Conservation (phyloP, 2,797 vertebrate species). For the Protonibea diacanthus region DNA sequence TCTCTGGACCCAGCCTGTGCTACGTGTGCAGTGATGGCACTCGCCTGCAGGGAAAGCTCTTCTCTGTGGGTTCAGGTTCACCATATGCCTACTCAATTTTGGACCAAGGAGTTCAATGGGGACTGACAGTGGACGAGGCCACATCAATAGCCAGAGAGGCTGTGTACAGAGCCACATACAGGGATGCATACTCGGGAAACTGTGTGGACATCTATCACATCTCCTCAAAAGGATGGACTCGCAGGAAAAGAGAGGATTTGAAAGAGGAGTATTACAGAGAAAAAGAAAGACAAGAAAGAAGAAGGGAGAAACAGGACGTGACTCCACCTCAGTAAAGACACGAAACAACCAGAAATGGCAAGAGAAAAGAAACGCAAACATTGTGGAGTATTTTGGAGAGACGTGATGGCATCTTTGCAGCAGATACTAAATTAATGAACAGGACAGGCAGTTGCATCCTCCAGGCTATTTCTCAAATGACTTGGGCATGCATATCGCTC, state of each 20-base stretch:
- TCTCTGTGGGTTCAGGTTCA: slow-evolving; percentile 91
- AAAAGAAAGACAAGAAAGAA: slow-evolving; percentile 44
- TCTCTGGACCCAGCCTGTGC: slow-evolving; percentile 82
- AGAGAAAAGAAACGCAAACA: slow-evolving; percentile 56
- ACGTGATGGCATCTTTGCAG: slow-evolving; percentile 53
- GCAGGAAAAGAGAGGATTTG: slow-evolving; percentile 82
- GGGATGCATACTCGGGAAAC: slow-evolving; percentile 91
- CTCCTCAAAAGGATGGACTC: slow-evolving; percentile 85
- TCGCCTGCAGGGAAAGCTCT: slow-evolving; percentile 83
- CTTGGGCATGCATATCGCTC: slow-evolving; percentile 64
- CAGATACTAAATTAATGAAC: slow-evolving; percentile 77
- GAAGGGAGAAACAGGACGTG: slow-evolving; percentile 20
- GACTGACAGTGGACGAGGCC: slow-evolving; percentile 80
- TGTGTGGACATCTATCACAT: slow-evolving; percentile 88
- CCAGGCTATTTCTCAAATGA: slow-evolving; percentile 71
- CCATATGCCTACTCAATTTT: slow-evolving; percentile 89
- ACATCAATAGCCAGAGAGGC: slow-evolving; percentile 84
- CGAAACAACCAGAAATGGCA: slow-evolving; percentile 55
- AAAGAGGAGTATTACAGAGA: slow-evolving; percentile 82
- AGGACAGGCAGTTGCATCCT: slow-evolving; percentile 70
- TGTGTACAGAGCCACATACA: slow-evolving; percentile 87
- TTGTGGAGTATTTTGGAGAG: slow-evolving; percentile 54
- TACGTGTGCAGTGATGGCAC: slow-evolving; percentile 90
- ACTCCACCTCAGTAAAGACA: slow-evolving; percentile 47
- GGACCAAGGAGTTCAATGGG: slow-evolving; percentile 83